Base-by-base conservation (phyloP, 1,140 invertebrate species). In the Maniola jurtina region DNA sequence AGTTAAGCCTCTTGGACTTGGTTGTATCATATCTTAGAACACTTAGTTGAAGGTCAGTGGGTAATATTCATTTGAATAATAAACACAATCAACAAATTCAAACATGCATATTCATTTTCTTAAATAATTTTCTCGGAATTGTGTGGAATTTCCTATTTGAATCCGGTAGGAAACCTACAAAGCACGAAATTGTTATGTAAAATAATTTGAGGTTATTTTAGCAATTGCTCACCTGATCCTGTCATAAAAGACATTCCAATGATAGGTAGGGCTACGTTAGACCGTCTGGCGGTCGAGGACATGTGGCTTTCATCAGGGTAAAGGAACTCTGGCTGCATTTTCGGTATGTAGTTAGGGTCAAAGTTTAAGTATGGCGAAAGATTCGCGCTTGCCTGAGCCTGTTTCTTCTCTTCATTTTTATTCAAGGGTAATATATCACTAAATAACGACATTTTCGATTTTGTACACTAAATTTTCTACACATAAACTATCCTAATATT, bases 291-390 rank as follows among this genome's bases (percentile, higher is more conserved):
- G 45, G 91, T 92, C 4, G 90, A 88, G 35, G 89, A 86, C 84
- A 90, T 91, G 73, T 92, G 86, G 66, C 86, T 91, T 45, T 92
- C 93, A 90, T 98, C 97, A 38, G 97, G 95, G 78, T 98, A 97
- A 77, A 99, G 97, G 79, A 97, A 99, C 92, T 99, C 97, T 59
- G 97, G 97, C 78, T 97, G 96, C 79, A 93, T 93, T 78, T 94
- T 93, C 50, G 95, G 94, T 68, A 98, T 92, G 84, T 96, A 96
- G 36, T 95, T 92, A 35, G 97, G 96, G 88, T 98, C 96, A 88
- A 98, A 96, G 90, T 98, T 98, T 71, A 99, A 92, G 86, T 98
- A 99, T 5, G 97, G 97, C 68, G 97, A 98, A 16, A 97, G 89
- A 13, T 92, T 92, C 33, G 92, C 79, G 40, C 78, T 71, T 13